Evolutionary conservation across 2,113 vertebrate genomes (phyloP), one percentile per base, ranked within the genome.

Genomic region (Festucalex cinctus): DNA sequence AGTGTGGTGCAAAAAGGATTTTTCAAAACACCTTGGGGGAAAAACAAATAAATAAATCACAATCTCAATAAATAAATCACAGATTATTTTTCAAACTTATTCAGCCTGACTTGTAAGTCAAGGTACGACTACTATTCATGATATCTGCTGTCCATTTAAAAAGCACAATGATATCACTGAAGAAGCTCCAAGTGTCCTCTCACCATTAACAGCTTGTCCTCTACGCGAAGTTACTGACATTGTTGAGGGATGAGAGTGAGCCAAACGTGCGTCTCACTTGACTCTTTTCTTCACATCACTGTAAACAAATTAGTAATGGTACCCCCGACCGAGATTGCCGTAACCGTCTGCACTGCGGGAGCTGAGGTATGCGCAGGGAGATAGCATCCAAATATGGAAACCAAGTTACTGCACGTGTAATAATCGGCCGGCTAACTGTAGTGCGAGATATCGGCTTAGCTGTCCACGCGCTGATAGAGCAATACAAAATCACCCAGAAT

Each of bases 381-480:
- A 92, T 85, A 83, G 71, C 81, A 83, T 81, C 90, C 84, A 88
- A 91, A 81, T 88, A 74, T 82, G 82, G 84, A 88, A 90, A 88
- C 90, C 8, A 65, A 14, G 54, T 63, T 70, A 79, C 85, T 92
- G 80, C 68, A 74, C 76, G 74, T 75, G 89, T 82, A 62, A 43
- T 26, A 85, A 82, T 92, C 82, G 61, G 71, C 74, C 83, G 32
- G 66, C 73, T 81, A 73, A 82, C 83, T 83, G 51, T 46, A 59
- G 76, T 70, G 68, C 60, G 70, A 87, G 89, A 90, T 90, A 88
- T 85, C 72, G 70, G 73, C 72, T 63, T 9, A 65, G 83, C 79
- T 90, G 86, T 89, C 86, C 86, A 91, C 91, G 90, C 91, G 70
- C 83, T 82, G 89, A 91, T 91, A 81, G 83, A 70, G 80, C 66